Percentiles rank a stretch among this genome's conserved stretches.
phyloP scores from a whole-genome alignment of 2,113 vertebrate genomes.

The Elachura formosa region DNA sequence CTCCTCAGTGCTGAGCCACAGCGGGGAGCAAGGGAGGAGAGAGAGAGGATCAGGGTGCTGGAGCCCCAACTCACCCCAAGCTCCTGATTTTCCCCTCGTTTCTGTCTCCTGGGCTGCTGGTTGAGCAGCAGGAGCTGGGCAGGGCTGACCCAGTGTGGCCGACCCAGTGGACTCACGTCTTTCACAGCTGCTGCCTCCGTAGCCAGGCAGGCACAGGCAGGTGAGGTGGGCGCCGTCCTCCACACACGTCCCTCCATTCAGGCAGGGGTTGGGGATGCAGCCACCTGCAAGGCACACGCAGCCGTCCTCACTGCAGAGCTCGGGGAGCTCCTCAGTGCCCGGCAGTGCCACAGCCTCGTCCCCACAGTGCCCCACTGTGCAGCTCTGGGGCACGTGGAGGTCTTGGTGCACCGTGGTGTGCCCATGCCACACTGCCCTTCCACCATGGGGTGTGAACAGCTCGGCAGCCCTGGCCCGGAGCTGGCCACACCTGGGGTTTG shows the following conservation, averaged over 20 bases:
- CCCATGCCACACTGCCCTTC: accelerated
- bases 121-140: background rate
- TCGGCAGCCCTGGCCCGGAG: accelerated
- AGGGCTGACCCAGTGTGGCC: accelerated
- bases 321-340: background rate
- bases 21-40: background rate
- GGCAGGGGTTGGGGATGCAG: conserved; percentile 84
- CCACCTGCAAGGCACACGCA: conserved; percentile 74
- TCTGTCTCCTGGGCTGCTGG: accelerated
- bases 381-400: background rate
- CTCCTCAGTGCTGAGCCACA: conserved; percentile 70
- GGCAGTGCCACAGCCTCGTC: accelerated
- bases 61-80: background rate
- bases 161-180: conserved; percentile 69
- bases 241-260: conserved; percentile 89
- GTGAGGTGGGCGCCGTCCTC: conserved; percentile 63
- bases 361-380: background rate
- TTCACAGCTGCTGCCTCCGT: conserved; percentile 85
- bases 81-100: background rate
- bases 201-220: conserved; percentile 88
- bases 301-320: background rate
- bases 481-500: background rate
- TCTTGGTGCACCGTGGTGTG: accelerated
- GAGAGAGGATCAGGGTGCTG: background rate
- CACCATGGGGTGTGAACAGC: accelerated